phyloP scores from a whole-genome alignment of 37 sponge, comb jelly and placozoan species.

The Spongilla lacustris region DNA sequence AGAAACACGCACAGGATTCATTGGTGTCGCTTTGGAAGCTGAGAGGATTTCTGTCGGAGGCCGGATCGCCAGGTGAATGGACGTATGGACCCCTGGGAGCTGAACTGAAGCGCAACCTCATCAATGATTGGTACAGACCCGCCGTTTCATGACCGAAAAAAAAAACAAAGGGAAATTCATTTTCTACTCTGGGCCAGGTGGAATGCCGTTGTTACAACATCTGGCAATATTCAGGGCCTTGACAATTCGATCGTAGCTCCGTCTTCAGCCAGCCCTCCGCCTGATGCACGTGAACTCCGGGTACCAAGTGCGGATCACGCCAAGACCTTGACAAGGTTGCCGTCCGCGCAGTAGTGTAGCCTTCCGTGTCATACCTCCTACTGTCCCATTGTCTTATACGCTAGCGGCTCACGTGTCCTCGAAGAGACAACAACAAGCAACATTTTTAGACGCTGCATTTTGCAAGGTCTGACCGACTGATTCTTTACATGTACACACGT shows the following conservation, averaged over 20 bases:
- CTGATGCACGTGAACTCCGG: too few species aligned
- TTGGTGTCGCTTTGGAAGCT: slow-evolving; percentile 35
- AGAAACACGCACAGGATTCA: too few species aligned
- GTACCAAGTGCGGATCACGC: too few species aligned
- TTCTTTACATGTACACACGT: too few species aligned
- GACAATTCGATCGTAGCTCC: neutral
- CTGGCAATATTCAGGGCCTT: slow-evolving; percentile 23
- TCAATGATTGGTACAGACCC: slow-evolving; percentile 36
- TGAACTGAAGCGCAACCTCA: slow-evolving; percentile 40
- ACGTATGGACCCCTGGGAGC: slow-evolving; percentile 44
- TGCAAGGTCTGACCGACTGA: neutral
- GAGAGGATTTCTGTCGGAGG: slow-evolving; percentile 26
- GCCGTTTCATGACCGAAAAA: neutral
- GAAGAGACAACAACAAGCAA: too few species aligned
- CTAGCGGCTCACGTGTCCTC: too few species aligned
- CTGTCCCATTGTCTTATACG: too few species aligned
- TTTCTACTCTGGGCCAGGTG: slow-evolving; percentile 15
- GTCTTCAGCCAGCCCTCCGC: too few species aligned
- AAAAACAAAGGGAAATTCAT: neutral
- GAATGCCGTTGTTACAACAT: slow-evolving; percentile 36
- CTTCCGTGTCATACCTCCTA: too few species aligned
- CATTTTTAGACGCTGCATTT: neutral
- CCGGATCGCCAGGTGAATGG: neutral
- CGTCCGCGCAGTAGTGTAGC: too few species aligned
- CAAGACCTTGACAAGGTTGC: too few species aligned